Conservation (phyloP, 2,888 invertebrate genomes). For the Lottia gigantea region DNA sequence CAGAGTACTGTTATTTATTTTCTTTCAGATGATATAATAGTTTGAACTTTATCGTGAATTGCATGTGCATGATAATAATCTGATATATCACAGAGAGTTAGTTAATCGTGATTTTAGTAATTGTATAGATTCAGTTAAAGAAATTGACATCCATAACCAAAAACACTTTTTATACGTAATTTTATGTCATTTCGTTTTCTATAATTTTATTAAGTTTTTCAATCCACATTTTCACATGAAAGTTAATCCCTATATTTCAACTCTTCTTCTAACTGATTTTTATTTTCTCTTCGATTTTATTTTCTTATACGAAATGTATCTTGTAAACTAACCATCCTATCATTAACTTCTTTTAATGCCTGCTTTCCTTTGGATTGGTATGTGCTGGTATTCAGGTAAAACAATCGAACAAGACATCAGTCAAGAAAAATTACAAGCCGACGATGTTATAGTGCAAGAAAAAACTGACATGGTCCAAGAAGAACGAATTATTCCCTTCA, state of each 20-base stretch:
- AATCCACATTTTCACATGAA: no score
- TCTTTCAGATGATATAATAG: no score
- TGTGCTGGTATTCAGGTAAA: conserved; percentile 34
- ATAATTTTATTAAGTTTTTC: no score
- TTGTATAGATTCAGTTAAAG: no score
- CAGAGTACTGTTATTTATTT: no score
- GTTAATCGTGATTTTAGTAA: no score
- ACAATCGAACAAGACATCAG: conserved; percentile 13
- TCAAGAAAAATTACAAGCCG: conserved; percentile 8
- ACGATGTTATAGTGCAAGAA: conserved; percentile 15
- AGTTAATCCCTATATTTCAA: neutral
- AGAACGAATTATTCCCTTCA: neutral
- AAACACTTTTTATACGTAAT: no score
- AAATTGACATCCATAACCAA: no score
- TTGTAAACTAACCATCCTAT: conserved; percentile 24
- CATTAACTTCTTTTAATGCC: conserved; percentile 36
- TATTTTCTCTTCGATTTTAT: neutral
- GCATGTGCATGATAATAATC: conserved; percentile 1
- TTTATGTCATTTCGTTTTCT: no score
- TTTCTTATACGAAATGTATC: conserved; percentile 12
- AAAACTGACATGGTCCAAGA: neutral
- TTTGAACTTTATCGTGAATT: neutral
- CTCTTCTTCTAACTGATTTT: conserved; percentile 13
- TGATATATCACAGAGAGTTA: no score
- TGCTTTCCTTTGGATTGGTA: conserved; percentile 37